Base-by-base conservation (phyloP, 2,113 vertebrate genomes). In the Ovis canadensis region DNA sequence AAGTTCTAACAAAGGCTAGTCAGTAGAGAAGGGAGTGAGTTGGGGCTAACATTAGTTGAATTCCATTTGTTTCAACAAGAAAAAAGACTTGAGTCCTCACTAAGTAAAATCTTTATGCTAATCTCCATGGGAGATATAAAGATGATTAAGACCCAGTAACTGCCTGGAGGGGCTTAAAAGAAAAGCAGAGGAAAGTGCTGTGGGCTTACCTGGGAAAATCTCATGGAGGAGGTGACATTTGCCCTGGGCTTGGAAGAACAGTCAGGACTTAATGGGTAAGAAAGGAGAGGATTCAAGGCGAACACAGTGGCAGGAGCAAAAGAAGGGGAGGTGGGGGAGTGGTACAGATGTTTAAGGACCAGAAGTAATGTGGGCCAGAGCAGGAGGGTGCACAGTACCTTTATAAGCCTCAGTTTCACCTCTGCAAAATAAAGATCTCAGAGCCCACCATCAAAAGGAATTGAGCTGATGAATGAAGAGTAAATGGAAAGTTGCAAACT, bases 1-100 rank as follows among this genome's bases (percentile, higher is more conserved):
- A 64, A 78, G 86, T 97, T 67, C 91, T 91, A 95, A 98, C 92
- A 95, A 54, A 67, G 62, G 77, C 31, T 57, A 45, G 62, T 55
- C 83, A 81, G 19, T 83, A 74, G 50, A 48, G 96, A 87, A 62
- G 27, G 3, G 31, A 83, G 16, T 16, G 57, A 55, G 10, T 31
- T 90, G n/a, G 45, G 54, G 21, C 43, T 57, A 17, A 43, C 40
- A 45, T 89, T 3, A 31, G 3, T 60, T 94, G 59, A 43, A 64
- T 95, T 90, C 27, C 43, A 71, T 54, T 64, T 89, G 19, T 31
- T 83, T 27, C 12, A 48, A 52, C 50, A 87, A 12, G 15, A 88
- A 40, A 64, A n/a, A 93, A 50, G 33, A 60, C 54, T 29, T n/a
- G 7, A 33, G n/a, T 89, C 4, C n/a, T 9, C 21, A 57, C 45